Evolutionary conservation across 2,113 vertebrate species (phyloP).

Genomic region (Cromileptes altivelis): DNA sequence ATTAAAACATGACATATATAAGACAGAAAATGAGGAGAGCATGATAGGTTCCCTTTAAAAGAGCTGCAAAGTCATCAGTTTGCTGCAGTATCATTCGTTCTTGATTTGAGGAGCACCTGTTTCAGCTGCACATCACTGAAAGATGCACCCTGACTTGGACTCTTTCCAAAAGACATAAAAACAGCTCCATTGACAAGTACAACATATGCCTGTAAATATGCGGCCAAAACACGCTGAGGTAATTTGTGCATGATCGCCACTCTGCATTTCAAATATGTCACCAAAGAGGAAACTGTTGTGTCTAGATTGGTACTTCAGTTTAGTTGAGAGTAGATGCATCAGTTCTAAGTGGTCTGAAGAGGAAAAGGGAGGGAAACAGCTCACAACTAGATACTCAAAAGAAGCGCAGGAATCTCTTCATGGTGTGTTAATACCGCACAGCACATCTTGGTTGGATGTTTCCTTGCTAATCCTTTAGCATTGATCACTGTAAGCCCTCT

Average conservation of each 20-base stretch:
- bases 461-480: slow-evolving; percentile 33
- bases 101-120: not conserved
- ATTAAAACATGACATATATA: too few relatives aligned
- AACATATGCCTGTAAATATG: not conserved
- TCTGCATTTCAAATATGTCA: not conserved
- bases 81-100: too few relatives aligned
- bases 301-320: not conserved
- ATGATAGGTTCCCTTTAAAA: too few relatives aligned
- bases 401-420: not conserved
- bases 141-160: not conserved
- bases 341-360: not conserved
- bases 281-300: slow-evolving; percentile 6
- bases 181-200: not conserved
- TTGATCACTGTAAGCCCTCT: slow-evolving; percentile 23
- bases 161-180: not conserved
- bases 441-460: not conserved
- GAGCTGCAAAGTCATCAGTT: too few relatives aligned
- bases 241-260: not conserved
- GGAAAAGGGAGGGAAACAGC: not conserved
- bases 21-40: too few relatives aligned
- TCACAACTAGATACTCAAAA: not conserved
- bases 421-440: not conserved
- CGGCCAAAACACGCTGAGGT: not conserved
- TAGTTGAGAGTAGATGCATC: slow-evolving; percentile 3
- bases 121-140: not conserved